phyloP scores from a whole-genome alignment of 2,113 vertebrate genomes.

The Egretta garzetta region DNA sequence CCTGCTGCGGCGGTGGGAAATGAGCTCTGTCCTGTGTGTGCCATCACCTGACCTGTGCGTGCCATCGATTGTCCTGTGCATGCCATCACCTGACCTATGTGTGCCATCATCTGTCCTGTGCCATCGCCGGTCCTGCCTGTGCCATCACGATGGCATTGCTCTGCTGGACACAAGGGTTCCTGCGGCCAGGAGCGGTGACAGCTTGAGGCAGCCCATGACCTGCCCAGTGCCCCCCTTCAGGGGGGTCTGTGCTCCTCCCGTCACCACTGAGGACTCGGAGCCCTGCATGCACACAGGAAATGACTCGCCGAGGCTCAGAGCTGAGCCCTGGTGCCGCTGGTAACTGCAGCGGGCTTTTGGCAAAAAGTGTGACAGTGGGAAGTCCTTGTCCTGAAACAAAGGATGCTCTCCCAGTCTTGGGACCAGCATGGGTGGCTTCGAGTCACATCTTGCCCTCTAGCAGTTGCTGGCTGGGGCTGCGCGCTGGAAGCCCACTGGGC shows the following conservation, averaged over 20 bases:
- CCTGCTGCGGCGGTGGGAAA: not conserved
- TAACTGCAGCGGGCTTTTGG: not conserved
- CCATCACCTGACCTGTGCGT: not conserved
- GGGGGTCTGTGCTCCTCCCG: not conserved
- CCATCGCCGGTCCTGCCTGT: not conserved
- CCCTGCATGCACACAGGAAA: accelerated
- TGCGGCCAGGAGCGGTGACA: accelerated
- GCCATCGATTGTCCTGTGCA: not conserved
- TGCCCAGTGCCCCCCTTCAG: not conserved
- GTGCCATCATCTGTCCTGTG: not conserved
- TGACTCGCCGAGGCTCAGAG: accelerated
- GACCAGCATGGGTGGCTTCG: not conserved
- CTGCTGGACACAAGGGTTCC: not conserved
- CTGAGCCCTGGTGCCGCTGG: not conserved
- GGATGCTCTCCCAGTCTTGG: not conserved
- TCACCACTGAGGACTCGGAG: not conserved
- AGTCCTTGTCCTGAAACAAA: not conserved
- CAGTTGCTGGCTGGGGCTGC: not conserved
- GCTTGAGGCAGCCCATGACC: not conserved
- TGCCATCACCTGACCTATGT: too few relatives aligned
- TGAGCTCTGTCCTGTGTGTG: not conserved
- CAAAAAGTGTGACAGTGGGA: not conserved
- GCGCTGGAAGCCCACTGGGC: not conserved
- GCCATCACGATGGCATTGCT: not conserved
- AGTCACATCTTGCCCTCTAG: not conserved